Evolutionary conservation across 2,888 invertebrate genomes (phyloP), one percentile per base, ranked within the genome.

Genomic region (Argyra leucocephala): DNA sequence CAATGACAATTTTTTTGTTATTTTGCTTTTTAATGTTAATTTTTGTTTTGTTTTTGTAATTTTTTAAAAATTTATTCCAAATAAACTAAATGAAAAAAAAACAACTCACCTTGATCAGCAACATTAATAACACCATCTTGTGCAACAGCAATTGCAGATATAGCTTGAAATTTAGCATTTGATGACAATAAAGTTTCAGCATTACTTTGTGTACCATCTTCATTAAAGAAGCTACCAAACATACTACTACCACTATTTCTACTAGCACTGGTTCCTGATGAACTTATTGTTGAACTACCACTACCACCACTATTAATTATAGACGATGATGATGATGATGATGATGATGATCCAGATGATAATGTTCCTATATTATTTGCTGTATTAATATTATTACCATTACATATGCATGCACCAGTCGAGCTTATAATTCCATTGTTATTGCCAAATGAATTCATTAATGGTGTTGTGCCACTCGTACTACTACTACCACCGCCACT

Each of bases 121-220:
- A 98, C 90, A 80, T 96, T 93, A 61, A 98, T 83, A 65, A 94
- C 90, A n/a, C 96, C 96, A 77, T 96, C 95, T 48, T 96, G 94
- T 36, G 96, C 93, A 57, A 97, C 94, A 15, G 95, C 90, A 59
- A 98, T 84, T 15, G 96, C 92, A 57, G 91, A 91, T 76, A 92
- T 91, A 6, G 90, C 88, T 73, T 89, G 90, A 81, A 96, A 93
- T 76, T 90, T 88, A 0, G 94, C 93, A 76, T 94, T 94, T 5
- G 93, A 92, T 1, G 95, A 94, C 23, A 95, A 80, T 69, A 94
- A 80, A 24, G 92, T 93, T 78, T 91, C 91, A 1, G 91, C 89
- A 76, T 89, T 90, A 69, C 88, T 89, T 65, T 78, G 67, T n/a
- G 77, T 78, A 64, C 76, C 76, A 65, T 78, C 78, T 67, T 76